Evolutionary conservation across 2,113 vertebrate genomes (phyloP).

Genomic region (Oreocharis arfaki): DNA sequence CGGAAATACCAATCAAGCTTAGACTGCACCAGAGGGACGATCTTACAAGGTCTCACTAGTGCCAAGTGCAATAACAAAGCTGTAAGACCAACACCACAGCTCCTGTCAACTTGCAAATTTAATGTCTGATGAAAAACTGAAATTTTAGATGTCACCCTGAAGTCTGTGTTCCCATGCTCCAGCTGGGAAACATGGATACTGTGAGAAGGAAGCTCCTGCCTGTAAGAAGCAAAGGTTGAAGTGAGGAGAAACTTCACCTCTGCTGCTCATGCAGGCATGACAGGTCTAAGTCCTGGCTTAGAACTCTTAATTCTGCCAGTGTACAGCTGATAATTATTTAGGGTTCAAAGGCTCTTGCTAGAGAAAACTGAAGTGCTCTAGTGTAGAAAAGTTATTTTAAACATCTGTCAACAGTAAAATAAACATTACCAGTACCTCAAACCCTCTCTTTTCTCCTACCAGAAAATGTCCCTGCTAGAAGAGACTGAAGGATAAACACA

Average conservation of each 20-base stretch:
- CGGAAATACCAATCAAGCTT: background rate
- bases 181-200: rapidly evolving
- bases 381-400: background rate
- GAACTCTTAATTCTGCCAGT: background rate
- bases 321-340: background rate
- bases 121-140: background rate
- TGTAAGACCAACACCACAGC: background rate
- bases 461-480: background rate
- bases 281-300: background rate
- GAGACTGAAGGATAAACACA: background rate
- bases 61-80: background rate
- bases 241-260: background rate
- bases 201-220: background rate
- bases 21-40: background rate
- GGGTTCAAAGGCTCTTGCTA: background rate
- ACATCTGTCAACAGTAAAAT: background rate
- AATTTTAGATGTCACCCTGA: background rate
- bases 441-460: background rate
- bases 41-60: background rate
- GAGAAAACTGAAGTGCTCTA: background rate
- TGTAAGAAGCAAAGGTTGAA: background rate
- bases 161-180: background rate
- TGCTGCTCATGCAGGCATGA: background rate
- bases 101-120: background rate
- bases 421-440: background rate